phyloP scores from a whole-genome alignment of 1,140 invertebrate genomes.

The Olivierus martensii region DNA sequence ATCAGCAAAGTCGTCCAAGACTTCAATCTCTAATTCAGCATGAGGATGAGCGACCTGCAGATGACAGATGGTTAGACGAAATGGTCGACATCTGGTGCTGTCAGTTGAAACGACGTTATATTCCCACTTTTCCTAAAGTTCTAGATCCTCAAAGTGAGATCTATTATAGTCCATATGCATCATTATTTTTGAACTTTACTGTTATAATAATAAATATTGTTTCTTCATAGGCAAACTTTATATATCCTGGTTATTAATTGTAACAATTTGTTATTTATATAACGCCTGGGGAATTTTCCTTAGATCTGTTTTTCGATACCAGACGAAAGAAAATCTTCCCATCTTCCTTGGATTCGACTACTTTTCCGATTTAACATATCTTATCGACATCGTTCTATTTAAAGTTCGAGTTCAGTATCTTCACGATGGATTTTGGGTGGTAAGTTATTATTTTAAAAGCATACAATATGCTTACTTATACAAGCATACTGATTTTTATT shows the following conservation, averaged over 20 bases:
- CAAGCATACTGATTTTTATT: no score
- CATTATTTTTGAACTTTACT: neutral
- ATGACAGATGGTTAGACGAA: conserved; percentile 41
- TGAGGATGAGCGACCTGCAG: conserved; percentile 66
- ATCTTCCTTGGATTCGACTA: conserved; percentile 68
- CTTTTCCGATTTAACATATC: conserved; percentile 62
- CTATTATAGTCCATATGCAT: neutral
- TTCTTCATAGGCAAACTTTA: conserved; percentile 35
- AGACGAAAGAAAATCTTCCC: conserved; percentile 49
- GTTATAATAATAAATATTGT: no score
- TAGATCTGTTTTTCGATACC: conserved; percentile 67
- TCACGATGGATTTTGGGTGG: conserved; percentile 60
- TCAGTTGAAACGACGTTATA: conserved; percentile 1
- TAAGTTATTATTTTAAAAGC: conserved; percentile 3
- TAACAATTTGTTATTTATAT: conserved; percentile 66
- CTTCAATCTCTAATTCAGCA: conserved; percentile 8
- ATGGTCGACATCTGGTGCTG: conserved; percentile 3
- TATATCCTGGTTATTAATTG: conserved; percentile 65
- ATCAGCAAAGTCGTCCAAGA: conserved; percentile 1
- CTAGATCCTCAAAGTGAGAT: conserved; percentile 21
- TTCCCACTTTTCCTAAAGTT: conserved; percentile 8
- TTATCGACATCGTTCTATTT: conserved; percentile 66
- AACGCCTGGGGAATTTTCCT: conserved; percentile 77
- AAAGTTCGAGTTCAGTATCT: conserved; percentile 63
- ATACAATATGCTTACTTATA: neutral